Evolutionary conservation across 2,797 vertebrate genomes (phyloP).

Genomic region (Vespertilio murinus): DNA sequence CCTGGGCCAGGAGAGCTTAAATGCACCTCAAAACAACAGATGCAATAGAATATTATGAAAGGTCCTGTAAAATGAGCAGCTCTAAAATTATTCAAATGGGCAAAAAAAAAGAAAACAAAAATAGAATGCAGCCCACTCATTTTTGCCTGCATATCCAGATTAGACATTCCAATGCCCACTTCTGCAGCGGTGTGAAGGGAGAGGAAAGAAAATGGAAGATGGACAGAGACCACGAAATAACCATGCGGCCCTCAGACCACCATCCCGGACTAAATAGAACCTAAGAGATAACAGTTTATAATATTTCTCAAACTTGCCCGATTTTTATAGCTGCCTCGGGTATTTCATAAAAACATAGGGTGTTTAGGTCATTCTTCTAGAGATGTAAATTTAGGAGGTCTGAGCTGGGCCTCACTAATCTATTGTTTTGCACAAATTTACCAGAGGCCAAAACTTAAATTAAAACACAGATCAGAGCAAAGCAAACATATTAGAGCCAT

Average conservation of each 20-base stretch:
- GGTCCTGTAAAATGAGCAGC: neutral
- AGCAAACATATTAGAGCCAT: neutral
- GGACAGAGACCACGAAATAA: neutral
- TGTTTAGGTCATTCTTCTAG: neutral
- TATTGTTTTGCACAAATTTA: neutral
- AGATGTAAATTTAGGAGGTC: conserved; percentile 27
- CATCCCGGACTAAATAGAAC: neutral
- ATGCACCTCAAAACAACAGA: neutral
- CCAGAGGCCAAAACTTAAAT: neutral
- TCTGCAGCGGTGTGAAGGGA: neutral
- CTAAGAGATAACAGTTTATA: neutral
- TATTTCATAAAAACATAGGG: neutral
- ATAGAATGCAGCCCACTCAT: conserved; percentile 49
- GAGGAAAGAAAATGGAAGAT: neutral
- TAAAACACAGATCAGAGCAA: neutral
- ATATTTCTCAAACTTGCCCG: neutral
- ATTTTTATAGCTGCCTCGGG: neutral
- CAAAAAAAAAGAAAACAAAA: neutral
- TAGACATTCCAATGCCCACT: neutral
- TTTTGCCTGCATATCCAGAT: neutral
- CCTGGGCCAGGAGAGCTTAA: conserved; percentile 48
- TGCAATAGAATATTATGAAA: neutral
- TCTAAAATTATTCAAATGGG: neutral
- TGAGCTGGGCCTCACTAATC: neutral
- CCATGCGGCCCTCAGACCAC: neutral